Percentiles rank a stretch among this genome's conserved stretches.
Conservation (phyloP, 2,797 vertebrate species). For the Potorous gilbertii region DNA sequence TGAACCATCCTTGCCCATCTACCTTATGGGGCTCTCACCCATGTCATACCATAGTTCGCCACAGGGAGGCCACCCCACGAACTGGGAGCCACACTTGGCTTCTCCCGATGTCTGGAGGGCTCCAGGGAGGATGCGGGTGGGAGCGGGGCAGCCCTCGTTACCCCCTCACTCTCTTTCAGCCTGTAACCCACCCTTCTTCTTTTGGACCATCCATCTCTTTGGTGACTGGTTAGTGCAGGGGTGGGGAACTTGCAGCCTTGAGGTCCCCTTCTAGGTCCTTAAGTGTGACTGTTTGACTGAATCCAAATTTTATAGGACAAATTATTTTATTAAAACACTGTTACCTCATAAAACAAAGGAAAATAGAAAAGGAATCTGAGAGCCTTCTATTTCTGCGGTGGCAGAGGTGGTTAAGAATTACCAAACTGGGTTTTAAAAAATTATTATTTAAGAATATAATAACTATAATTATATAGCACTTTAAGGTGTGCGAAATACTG, state of each 20-base stretch:
- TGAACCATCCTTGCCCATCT: not conserved
- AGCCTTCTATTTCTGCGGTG: not conserved
- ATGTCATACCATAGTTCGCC: not conserved
- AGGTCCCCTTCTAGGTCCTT: no score
- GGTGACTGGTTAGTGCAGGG: not conserved
- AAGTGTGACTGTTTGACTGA: no score
- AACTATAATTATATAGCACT: not conserved
- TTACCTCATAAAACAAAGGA: not conserved
- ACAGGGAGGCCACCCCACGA: not conserved
- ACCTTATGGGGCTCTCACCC: not conserved
- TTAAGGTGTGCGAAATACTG: not conserved
- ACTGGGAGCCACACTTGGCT: not conserved
- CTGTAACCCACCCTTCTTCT: not conserved
- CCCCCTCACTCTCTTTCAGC: not conserved
- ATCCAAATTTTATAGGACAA: no score
- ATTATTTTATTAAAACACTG: no score
- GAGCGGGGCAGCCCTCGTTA: not conserved
- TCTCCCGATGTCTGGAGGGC: not conserved
- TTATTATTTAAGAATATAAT: not conserved
- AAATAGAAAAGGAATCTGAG: not conserved
- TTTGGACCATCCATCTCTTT: not conserved
- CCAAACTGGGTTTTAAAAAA: not conserved
- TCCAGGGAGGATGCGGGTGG: no score
- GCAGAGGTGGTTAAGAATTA: not conserved
- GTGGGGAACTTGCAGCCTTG: no score